These are phyloP conservation scores for Prochilodus magdalenae DNA, from an alignment of 2,113 vertebrate genomes.

Conservation along the genomic window DNA sequence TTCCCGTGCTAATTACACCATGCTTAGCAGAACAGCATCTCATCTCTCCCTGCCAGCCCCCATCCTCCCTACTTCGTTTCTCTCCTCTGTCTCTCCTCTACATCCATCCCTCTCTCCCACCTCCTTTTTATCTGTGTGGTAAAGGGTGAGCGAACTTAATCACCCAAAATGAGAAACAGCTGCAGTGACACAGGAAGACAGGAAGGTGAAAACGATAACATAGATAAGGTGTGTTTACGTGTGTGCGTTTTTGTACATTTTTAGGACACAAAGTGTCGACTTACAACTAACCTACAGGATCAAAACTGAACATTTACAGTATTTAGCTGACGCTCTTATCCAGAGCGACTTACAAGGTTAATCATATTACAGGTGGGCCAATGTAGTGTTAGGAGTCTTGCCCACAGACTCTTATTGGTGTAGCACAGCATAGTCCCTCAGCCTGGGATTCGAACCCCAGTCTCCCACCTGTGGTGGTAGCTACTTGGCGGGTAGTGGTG, in stretches of 20 bases:
- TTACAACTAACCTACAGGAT: too few species aligned
- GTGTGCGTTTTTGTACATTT: neutral
- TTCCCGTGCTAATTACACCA: slow-evolving; percentile 46
- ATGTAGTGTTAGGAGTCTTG: too few species aligned
- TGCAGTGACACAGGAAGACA: neutral
- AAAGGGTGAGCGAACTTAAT: slow-evolving; percentile 37
- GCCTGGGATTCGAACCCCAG: too few species aligned
- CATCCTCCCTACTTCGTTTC: neutral
- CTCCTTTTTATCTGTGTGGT: slow-evolving; percentile 28
- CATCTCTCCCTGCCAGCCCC: neutral
- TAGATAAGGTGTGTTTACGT: neutral
- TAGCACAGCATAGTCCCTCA: too few species aligned
- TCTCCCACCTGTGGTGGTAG: too few species aligned
- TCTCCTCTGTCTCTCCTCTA: slow-evolving; percentile 14
- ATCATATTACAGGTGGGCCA: too few species aligned
- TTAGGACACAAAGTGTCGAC: neutral
- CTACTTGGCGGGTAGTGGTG: too few species aligned
- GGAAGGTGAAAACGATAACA: neutral
- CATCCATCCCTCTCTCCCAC: slow-evolving; percentile 3
- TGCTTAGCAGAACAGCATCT: slow-evolving; percentile 37
- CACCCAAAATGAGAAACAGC: slow-evolving; percentile 31
- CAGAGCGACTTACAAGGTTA: too few species aligned
- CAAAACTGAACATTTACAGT: too few species aligned
- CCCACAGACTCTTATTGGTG: too few species aligned
- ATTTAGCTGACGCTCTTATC: too few species aligned